These are phyloP conservation scores for Tanytarsus gracilentus DNA, from an alignment of 2,888 invertebrate species.

Conservation along the genomic window DNA sequence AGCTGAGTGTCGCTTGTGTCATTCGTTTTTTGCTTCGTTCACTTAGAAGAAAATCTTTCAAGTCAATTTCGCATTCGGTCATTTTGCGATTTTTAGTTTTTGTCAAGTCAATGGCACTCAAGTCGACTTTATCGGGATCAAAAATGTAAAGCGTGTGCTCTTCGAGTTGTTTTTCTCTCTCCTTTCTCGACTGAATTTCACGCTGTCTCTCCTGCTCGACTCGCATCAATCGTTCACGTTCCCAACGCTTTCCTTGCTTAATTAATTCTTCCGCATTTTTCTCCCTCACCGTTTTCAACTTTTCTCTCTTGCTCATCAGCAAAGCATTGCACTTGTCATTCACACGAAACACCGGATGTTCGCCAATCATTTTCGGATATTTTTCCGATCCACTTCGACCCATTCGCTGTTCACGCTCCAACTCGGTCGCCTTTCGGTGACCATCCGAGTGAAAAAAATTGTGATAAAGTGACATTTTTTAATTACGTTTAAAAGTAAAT, in stretches of 20 bases:
- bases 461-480: neutral
- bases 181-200: slow-evolving; percentile 13
- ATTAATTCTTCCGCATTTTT: slow-evolving; percentile 41
- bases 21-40: slow-evolving; percentile 40
- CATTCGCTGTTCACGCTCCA: slow-evolving; percentile 54
- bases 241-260: slow-evolving; percentile 42
- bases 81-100: slow-evolving; percentile 41
- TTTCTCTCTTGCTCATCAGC: slow-evolving; percentile 45
- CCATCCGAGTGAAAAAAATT: slow-evolving; percentile 39
- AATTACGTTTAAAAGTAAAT: neutral
- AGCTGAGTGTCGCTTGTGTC: slow-evolving; percentile 35
- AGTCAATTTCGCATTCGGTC: slow-evolving; percentile 39
- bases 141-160: slow-evolving; percentile 27
- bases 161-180: slow-evolving; percentile 19
- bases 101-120: slow-evolving; percentile 7
- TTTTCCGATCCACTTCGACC: slow-evolving; percentile 45
- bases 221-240: slow-evolving; percentile 32
- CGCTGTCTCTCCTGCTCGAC: slow-evolving; percentile 13
- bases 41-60: slow-evolving; percentile 39
- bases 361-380: slow-evolving; percentile 51
- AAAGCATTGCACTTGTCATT: slow-evolving; percentile 46
- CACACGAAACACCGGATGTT: slow-evolving; percentile 54
- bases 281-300: slow-evolving; percentile 43
- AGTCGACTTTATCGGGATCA: slow-evolving; percentile 5
- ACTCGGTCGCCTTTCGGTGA: slow-evolving; percentile 38